Evolutionary conservation across 2,797 vertebrate genomes (phyloP).

Genomic region (Ara ararauna): DNA sequence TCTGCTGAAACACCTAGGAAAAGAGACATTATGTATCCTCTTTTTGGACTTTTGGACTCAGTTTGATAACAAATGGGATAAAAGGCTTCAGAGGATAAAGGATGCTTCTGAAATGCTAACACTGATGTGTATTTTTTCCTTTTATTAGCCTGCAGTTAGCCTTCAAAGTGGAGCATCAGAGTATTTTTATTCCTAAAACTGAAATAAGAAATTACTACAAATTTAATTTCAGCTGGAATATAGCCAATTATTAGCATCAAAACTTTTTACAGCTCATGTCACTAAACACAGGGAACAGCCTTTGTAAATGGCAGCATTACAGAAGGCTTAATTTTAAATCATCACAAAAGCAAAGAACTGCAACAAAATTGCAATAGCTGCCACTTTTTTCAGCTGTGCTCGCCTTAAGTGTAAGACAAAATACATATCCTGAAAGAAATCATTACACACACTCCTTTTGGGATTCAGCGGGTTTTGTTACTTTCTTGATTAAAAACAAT

Average conservation of each 20-base stretch:
- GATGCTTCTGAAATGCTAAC: constrained; percentile 33
- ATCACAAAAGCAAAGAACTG: constrained; percentile 41
- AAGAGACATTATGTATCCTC: background rate
- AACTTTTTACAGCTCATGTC: background rate
- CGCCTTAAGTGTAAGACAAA: constrained; percentile 40
- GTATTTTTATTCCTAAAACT: background rate
- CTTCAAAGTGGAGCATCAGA: constrained; percentile 12
- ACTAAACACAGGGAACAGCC: constrained; percentile 34
- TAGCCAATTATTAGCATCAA: background rate
- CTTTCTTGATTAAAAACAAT: constrained; percentile 28
- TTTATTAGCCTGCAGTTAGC: background rate
- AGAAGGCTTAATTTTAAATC: constrained; percentile 33
- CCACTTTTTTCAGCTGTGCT: constrained; percentile 29
- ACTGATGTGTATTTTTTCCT: background rate
- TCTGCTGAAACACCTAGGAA: background rate
- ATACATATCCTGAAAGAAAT: constrained; percentile 27
- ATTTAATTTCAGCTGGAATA: background rate
- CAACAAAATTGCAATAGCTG: constrained; percentile 40
- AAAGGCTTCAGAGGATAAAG: constrained; percentile 21
- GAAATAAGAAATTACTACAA: constrained; percentile 4
- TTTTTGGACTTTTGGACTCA: background rate
- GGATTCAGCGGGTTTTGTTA: background rate
- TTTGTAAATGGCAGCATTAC: constrained; percentile 17
- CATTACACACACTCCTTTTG: constrained; percentile 9
- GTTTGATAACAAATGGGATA: constrained; percentile 29